Evolutionary conservation across 2,113 vertebrate genomes (phyloP).

Genomic region (Halcyon senegalensis): DNA sequence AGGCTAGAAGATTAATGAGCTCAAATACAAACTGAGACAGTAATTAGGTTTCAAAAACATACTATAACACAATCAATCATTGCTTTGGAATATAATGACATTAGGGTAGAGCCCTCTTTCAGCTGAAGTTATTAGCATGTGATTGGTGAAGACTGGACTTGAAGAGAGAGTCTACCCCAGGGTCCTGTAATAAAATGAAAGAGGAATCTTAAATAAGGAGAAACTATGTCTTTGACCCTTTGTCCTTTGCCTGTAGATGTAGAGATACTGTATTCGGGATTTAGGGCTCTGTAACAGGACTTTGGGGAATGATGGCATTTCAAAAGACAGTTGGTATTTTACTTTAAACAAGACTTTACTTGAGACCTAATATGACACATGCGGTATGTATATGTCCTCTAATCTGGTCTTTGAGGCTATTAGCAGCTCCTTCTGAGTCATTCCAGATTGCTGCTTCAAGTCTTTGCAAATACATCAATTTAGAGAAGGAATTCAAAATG

Average conservation of each 20-base stretch:
- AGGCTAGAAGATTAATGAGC: conserved; percentile 93
- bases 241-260: conserved; percentile 73
- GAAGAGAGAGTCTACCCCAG: conserved; percentile 71
- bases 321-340: conserved; percentile 70
- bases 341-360: conserved; percentile 71
- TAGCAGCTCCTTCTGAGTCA: conserved; percentile 45
- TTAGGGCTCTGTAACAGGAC: conserved; percentile 72
- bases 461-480: conserved; percentile 36
- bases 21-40: conserved; percentile 88
- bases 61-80: conserved; percentile 96
- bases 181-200: conserved; percentile 77
- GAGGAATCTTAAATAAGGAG: conserved; percentile 72
- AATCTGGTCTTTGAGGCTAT: conserved; percentile 55
- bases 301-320: conserved; percentile 68
- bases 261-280: conserved; percentile 57
- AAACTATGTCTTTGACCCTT: conserved; percentile 74
- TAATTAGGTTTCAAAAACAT: conserved; percentile 99
- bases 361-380: conserved; percentile 59
- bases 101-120: conserved; percentile 85
- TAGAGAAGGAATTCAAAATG: conserved; percentile 6
- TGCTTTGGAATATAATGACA: conserved; percentile 84
- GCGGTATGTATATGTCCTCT: conserved; percentile 43
- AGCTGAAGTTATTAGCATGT: conserved; percentile 83
- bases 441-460: conserved; percentile 40
- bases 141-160: conserved; percentile 78